Evolutionary conservation across 2,888 invertebrate species (phyloP).

Genomic region (Polyommatus icarus): DNA sequence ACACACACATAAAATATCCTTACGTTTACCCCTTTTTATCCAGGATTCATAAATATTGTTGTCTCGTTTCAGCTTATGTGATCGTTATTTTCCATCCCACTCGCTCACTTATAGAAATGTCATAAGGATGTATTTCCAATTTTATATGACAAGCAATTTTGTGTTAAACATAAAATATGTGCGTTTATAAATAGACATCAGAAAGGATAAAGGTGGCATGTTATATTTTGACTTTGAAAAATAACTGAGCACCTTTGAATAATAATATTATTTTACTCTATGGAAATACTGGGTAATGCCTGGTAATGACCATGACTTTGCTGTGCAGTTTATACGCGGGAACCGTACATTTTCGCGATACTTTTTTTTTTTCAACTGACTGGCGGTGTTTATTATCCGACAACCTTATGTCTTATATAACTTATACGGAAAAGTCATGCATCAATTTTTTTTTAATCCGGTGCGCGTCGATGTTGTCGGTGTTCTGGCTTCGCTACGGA

Average conservation of each 20-base stretch:
- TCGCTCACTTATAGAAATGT: constrained; percentile 3
- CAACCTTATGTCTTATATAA: no score
- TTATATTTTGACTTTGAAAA: not conserved
- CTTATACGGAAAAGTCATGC: no score
- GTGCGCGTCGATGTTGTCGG: no score
- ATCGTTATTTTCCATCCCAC: not conserved
- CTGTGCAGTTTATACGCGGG: no score
- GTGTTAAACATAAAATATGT: constrained; percentile 12
- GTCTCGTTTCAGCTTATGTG: not conserved
- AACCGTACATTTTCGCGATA: no score
- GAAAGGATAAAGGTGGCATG: not conserved
- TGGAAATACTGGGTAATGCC: no score
- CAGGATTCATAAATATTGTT: not conserved
- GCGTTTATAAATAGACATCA: not conserved
- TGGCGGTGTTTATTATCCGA: no score
- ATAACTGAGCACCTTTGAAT: not conserved
- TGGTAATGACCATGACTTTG: no score
- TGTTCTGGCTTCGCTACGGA: no score
- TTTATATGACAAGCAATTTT: constrained; percentile 21
- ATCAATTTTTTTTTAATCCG: no score
- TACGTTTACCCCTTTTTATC: not conserved
- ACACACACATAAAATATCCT: not conserved
- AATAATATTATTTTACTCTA: no score
- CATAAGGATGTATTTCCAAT: constrained; percentile 1
- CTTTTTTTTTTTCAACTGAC: no score